These are phyloP conservation scores for Polydrusus cervinus DNA, from an alignment of 2,888 invertebrate species.

Conservation along the genomic window DNA sequence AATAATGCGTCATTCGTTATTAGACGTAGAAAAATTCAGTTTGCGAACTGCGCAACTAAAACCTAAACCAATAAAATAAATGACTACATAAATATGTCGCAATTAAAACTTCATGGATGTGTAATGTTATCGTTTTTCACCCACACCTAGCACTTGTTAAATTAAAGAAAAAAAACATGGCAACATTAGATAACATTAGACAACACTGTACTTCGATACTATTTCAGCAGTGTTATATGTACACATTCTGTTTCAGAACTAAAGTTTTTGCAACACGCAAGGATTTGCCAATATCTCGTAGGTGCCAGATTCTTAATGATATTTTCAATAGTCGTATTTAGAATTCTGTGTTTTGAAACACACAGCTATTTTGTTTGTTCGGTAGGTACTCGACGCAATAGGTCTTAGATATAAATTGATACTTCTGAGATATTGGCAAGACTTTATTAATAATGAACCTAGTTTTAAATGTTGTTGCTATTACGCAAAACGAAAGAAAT, in stretches of 20 bases:
- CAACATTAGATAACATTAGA: neutral
- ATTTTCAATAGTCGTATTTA: conserved; percentile 47
- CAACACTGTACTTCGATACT: conserved; percentile 5
- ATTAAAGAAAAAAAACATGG: neutral
- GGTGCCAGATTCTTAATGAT: conserved; percentile 51
- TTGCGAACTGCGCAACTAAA: too few species aligned
- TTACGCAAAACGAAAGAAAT: conserved; percentile 34
- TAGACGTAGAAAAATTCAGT: too few species aligned
- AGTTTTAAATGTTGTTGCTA: conserved; percentile 37
- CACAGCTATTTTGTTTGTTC: conserved; percentile 46
- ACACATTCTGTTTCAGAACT: conserved; percentile 23
- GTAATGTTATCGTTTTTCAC: too few species aligned
- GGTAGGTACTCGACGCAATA: conserved; percentile 46
- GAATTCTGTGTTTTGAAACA: conserved; percentile 49
- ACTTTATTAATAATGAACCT: conserved; percentile 45
- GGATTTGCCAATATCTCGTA: conserved; percentile 51
- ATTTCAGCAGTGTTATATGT: conserved; percentile 5
- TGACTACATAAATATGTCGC: too few species aligned
- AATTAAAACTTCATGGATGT: too few species aligned
- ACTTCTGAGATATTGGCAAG: conserved; percentile 54
- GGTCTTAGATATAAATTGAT: conserved; percentile 52
- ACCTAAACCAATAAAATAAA: too few species aligned
- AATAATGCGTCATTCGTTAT: too few species aligned
- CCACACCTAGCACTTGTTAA: neutral
- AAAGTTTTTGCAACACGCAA: conserved; percentile 34